Conservation (phyloP, 2,113 vertebrate species). For the Entelurus aequoreus region DNA sequence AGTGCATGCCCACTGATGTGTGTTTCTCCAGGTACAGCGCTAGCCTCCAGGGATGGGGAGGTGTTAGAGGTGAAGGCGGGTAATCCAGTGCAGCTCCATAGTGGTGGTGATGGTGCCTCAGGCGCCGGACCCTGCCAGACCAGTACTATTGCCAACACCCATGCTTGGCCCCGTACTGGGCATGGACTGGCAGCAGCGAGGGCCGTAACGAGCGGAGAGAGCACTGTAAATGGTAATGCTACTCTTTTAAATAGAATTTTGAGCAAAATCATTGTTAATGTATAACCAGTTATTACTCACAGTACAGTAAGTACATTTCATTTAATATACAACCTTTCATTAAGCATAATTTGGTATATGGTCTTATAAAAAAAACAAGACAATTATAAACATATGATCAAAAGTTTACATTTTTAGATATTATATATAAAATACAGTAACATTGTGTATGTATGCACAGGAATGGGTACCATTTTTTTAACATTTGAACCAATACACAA, state of each 20-base stretch:
- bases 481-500: too few relatives aligned
- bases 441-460: too few relatives aligned
- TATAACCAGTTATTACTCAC: too few relatives aligned
- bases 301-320: too few relatives aligned
- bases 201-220: conserved; percentile 52
- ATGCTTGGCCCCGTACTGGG: conserved; percentile 37
- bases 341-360: too few relatives aligned
- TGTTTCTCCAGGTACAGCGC: conserved; percentile 62
- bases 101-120: conserved; percentile 49
- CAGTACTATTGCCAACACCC: conserved; percentile 41
- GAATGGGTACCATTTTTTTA: too few relatives aligned
- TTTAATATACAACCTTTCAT: too few relatives aligned
- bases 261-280: too few relatives aligned
- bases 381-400: too few relatives aligned
- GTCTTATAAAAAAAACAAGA: too few relatives aligned
- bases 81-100: conserved; percentile 57
- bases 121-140: conserved; percentile 53
- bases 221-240: conserved; percentile 57
- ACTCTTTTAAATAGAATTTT: conserved; percentile 1
- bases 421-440: too few relatives aligned
- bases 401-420: too few relatives aligned
- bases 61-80: conserved; percentile 63
- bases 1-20: conserved; percentile 46
- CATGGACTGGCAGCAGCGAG: conserved; percentile 52
- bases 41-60: conserved; percentile 60